Conservation (phyloP, 2,113 vertebrate genomes). For the Telmatochromis bifrenatus region DNA sequence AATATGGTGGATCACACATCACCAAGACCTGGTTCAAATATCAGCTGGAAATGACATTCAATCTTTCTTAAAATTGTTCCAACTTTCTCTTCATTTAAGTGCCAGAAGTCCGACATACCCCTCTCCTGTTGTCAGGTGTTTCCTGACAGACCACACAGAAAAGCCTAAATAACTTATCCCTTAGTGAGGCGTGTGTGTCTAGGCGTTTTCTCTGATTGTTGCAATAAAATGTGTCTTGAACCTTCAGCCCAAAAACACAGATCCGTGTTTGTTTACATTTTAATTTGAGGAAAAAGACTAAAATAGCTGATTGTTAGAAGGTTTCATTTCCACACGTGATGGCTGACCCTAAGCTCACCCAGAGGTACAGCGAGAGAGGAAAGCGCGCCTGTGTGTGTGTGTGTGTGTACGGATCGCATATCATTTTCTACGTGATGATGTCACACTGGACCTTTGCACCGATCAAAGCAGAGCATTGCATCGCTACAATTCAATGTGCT, state of each 20-base stretch:
- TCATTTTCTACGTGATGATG: slow-evolving; percentile 39
- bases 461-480: slow-evolving; percentile 49
- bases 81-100: neutral
- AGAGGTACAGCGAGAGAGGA: neutral
- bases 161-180: neutral
- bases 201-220: neutral
- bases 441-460: slow-evolving; percentile 45
- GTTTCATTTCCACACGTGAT: neutral
- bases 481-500: slow-evolving; percentile 32
- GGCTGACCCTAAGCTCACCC: slow-evolving; percentile 4
- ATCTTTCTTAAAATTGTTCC: neutral
- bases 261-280: neutral
- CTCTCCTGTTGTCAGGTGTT: neutral
- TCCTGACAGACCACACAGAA: neutral
- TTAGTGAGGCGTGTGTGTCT: neutral
- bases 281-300: neutral
- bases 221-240: neutral
- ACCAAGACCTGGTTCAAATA: neutral
- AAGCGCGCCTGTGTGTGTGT: neutral
- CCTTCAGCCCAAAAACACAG: neutral
- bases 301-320: neutral
- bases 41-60: neutral
- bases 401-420: slow-evolving; percentile 26
- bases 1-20: neutral
- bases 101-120: neutral